Base-by-base conservation (phyloP, 2,797 vertebrate genomes). In the Myotis daubentonii region DNA sequence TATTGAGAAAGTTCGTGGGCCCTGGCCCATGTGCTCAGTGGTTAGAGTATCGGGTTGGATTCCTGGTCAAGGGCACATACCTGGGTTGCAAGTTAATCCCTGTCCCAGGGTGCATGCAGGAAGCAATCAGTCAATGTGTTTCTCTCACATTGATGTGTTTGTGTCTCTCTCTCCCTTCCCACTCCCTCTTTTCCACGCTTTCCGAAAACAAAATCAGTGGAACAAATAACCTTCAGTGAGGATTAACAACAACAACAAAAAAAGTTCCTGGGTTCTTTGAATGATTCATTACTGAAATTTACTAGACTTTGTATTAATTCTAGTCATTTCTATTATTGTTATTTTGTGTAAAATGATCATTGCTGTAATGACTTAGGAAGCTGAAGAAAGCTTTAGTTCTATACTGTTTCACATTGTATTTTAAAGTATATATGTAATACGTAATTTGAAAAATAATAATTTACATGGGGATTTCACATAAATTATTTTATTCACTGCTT, bases 321-420 rank as follows among this genome's bases (percentile, higher is more conserved):
- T 65, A 38, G n/a, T 83, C 25, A 1, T 81, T 86, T 78, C 22
- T 36, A 16, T 47, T 38, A 57, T n/a, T 65, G 20, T 85, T 74
- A 55, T 38, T 94, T 51, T 70, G 20, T 79, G 44, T 81, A 66
- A 91, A 94, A 80, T 72, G 30, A 80, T 65, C 38, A 55, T 87
- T 55, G 17, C 23, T 65, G 1, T 74, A 80, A 28, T 85, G 47
- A 57, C 53, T 65, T 86, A 90, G 36, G 36, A 55, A 86, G 13
- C 20, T 55, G 13, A 79, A 79, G 81, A 85, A 72, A 91, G 30
- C 55, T 65, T 90, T 74, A 85, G 33, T 22, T 19, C 30, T 22
- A 5, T 55, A 51, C 41, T 90, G 55, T 74, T 86, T 80, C 11
- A 2, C 36, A 47, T 55, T 87, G 12, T 74, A 66, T 81, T 94